phyloP scores from a whole-genome alignment of 2,888 invertebrate genomes.

The Dastarcus helophoroides region DNA sequence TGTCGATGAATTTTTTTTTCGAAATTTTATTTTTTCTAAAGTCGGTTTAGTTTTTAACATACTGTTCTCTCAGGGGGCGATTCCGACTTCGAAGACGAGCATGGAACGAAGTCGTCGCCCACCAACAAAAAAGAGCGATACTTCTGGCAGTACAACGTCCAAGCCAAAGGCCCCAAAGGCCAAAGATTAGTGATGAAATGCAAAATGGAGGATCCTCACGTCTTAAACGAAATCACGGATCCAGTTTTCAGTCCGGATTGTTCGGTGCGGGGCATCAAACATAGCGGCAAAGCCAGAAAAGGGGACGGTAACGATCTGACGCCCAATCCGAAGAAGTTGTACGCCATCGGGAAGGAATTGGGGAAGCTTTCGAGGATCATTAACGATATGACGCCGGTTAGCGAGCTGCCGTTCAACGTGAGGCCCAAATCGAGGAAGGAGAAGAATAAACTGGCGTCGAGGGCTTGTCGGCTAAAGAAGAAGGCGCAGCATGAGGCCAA shows the following conservation, averaged over 20 bases:
- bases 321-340: conserved; percentile 86
- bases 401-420: conserved; percentile 80
- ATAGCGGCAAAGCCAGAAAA: conserved; percentile 78
- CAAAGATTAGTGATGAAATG: conserved; percentile 76
- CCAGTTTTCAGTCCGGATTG: conserved; percentile 93
- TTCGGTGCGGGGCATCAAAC: conserved; percentile 80
- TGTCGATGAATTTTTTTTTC: no score
- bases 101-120: conserved; percentile 27
- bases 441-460: conserved; percentile 93
- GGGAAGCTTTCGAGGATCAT: conserved; percentile 76
- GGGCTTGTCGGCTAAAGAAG: conserved; percentile 94
- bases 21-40: no score
- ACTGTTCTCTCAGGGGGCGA: no score
- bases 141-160: conserved; percentile 99
- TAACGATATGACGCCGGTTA: conserved; percentile 92
- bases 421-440: conserved; percentile 91
- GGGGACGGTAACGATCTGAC: conserved; percentile 97
- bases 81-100: conserved; percentile 52
- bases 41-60: no score
- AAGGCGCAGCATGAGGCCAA: conserved; percentile 99
- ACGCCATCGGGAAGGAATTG: conserved; percentile 82
- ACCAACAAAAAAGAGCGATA: conserved; percentile 64
- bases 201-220: conserved; percentile 83
- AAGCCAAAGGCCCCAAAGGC: conserved; percentile 95
- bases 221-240: conserved; percentile 82